Evolutionary conservation across 2,797 vertebrate genomes (phyloP), one percentile per base, ranked within the genome.

Genomic region (Vultur gryphus): DNA sequence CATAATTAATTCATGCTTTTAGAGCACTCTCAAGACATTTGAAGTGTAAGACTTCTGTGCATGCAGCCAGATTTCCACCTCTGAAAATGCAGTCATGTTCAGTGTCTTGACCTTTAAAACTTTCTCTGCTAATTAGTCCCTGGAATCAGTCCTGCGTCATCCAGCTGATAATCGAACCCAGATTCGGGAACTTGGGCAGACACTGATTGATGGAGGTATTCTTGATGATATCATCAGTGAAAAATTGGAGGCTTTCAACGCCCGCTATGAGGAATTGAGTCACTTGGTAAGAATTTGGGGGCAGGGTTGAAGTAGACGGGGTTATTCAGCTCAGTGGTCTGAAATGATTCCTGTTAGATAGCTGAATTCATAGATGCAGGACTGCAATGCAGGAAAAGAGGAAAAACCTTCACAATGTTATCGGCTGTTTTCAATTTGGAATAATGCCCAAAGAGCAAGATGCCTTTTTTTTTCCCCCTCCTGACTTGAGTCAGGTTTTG

Each of bases 161-260:
- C 99, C 99, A 0, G 98, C 98, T n/a, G 99, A 99, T 97, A 99
- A 99, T 97, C 98, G 99, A 89, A 99, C 99, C 3, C 99, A 99
- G 97, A 99, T 99, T 97, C 98, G 99, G 84, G 99, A 99, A 96
- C 98, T 99, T 67, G 99, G 99, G 52, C 99, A 99, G 98, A 99
- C 99, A 2, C 96, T 99, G 96, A 99, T 99, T 80, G 99, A 99
- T 29, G 99, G 99, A 69, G 99, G 99, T 43, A 99, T 99, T 92
- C 98, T 99, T 41, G 99, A 99, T 93, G 99, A 99, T 83, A 99
- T 99, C 88, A 99, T 99, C 97, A 99, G 99, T 23, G 99, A 99
- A 96, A 99, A 99, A 96, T 95, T 99, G 86, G 99, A 99, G 97
- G 98, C 97, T 93, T 99, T 99, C 94, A 99, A 99, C 91, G 98